These are phyloP conservation scores for Girardia tigrina DNA, from an alignment of 2,888 invertebrate species.

Conservation along the genomic window DNA sequence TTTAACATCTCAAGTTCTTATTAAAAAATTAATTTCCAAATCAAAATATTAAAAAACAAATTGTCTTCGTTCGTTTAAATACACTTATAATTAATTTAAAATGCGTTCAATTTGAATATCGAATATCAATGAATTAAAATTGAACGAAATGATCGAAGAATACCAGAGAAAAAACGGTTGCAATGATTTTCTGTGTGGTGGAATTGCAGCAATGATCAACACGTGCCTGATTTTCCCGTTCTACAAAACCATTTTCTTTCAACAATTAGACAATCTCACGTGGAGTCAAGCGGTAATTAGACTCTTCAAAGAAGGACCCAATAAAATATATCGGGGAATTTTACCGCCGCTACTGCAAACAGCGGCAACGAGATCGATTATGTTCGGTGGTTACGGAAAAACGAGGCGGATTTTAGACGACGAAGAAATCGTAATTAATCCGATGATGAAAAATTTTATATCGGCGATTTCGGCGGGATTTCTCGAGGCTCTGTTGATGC, in stretches of 20 bases:
- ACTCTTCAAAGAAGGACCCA: slow-evolving; percentile 68
- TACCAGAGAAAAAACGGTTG: neutral
- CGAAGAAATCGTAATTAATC: slow-evolving; percentile 39
- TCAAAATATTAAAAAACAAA: no score
- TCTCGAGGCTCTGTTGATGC: slow-evolving; percentile 72
- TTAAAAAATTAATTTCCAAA: no score
- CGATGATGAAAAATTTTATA: slow-evolving; percentile 40
- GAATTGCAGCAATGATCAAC: slow-evolving; percentile 80
- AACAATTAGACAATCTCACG: slow-evolving; percentile 57
- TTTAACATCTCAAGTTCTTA: no score
- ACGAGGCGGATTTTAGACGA: slow-evolving; percentile 52
- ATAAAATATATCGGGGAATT: slow-evolving; percentile 73
- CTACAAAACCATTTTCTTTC: slow-evolving; percentile 89
- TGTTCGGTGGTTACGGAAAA: slow-evolving; percentile 77
- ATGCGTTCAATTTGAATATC: no score
- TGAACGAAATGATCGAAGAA: neutral
- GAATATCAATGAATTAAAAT: no score
- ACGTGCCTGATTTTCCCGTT: slow-evolving; percentile 81
- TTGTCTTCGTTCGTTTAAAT: no score
- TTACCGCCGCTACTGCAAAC: slow-evolving; percentile 82
- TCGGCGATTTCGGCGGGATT: slow-evolving; percentile 60
- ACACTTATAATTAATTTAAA: no score
- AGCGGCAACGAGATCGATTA: slow-evolving; percentile 74
- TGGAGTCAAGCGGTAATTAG: slow-evolving; percentile 53
- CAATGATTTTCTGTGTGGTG: slow-evolving; percentile 76